Conservation (phyloP, 1,140 invertebrate species). For the Hypothenemus hampei region DNA sequence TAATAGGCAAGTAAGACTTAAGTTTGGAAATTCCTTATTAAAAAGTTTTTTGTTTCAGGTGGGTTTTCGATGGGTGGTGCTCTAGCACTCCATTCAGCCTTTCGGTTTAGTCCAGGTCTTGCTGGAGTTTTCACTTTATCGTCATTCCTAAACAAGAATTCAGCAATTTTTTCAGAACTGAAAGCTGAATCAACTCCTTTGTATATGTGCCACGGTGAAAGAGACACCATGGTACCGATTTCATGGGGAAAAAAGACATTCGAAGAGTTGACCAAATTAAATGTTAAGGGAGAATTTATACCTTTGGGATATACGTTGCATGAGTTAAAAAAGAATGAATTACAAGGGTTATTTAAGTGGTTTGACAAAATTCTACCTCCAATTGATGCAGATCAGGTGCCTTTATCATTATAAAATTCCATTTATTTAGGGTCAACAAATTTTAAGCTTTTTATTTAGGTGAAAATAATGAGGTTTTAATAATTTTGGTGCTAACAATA, state of each 20-base stretch:
- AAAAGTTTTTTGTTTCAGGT: slow-evolving; percentile 47
- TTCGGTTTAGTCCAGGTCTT: slow-evolving; percentile 54
- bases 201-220: slow-evolving; percentile 49
- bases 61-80: slow-evolving; percentile 77
- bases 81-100: slow-evolving; percentile 61
- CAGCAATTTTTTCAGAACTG: slow-evolving; percentile 52
- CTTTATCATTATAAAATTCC: too few species aligned
- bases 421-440: too few species aligned
- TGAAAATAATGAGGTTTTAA: too few species aligned
- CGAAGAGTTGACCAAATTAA: slow-evolving; percentile 46
- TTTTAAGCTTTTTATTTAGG: too few species aligned
- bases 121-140: slow-evolving; percentile 67
- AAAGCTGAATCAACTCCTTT: slow-evolving; percentile 34
- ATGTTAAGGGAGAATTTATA: slow-evolving; percentile 50
- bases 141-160: slow-evolving; percentile 65
- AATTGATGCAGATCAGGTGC: slow-evolving; percentile 17
- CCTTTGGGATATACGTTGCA: slow-evolving; percentile 50
- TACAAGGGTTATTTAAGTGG: slow-evolving; percentile 51
- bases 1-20: slow-evolving; percentile 50
- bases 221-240: slow-evolving; percentile 52
- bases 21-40: not conserved
- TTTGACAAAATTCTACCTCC: slow-evolving; percentile 47
- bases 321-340: slow-evolving; percentile 49
- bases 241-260: slow-evolving; percentile 53
- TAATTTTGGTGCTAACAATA: too few species aligned